Evolutionary conservation across 2,888 invertebrate genomes (phyloP).

Genomic region (Phaedon cochleariae): DNA sequence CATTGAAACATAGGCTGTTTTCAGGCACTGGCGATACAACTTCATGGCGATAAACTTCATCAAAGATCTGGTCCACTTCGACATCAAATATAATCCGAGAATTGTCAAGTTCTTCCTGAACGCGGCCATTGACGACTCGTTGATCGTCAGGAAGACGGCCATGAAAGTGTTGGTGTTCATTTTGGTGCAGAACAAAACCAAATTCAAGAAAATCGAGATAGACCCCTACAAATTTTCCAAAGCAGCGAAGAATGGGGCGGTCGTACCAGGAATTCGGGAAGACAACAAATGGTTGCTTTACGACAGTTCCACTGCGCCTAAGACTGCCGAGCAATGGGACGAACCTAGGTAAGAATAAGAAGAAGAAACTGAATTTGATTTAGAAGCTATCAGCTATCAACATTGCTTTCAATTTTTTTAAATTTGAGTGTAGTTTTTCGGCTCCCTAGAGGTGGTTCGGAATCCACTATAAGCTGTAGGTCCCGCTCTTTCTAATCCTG

Average conservation of each 20-base stretch:
- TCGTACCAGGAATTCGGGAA: slow-evolving; percentile 67
- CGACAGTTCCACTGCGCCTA: slow-evolving; percentile 67
- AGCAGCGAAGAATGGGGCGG: slow-evolving; percentile 14
- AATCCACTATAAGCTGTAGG: too few relatives aligned
- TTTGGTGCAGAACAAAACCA: slow-evolving; percentile 77
- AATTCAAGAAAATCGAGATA: slow-evolving; percentile 68
- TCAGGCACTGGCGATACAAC: slow-evolving; percentile 84
- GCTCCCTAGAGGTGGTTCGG: too few relatives aligned
- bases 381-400: background rate
- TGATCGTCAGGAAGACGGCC: slow-evolving; percentile 79
- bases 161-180: slow-evolving; percentile 70
- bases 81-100: slow-evolving; percentile 70
- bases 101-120: slow-evolving; percentile 73
- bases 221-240: slow-evolving; percentile 63
- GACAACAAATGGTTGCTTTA: slow-evolving; percentile 83
- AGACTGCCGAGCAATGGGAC: slow-evolving; percentile 78
- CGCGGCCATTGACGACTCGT: slow-evolving; percentile 78
- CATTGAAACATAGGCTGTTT: too few relatives aligned
- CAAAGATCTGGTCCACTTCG: slow-evolving; percentile 75
- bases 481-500: too few relatives aligned
- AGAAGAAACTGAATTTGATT: background rate
- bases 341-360: slow-evolving; percentile 58
- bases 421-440: too few relatives aligned
- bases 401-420: too few relatives aligned
- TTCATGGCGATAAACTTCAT: slow-evolving; percentile 79